These are phyloP conservation scores for Acipenser oxyrinchus DNA, from an alignment of 2,797 vertebrate species.

Conservation along the genomic window DNA sequence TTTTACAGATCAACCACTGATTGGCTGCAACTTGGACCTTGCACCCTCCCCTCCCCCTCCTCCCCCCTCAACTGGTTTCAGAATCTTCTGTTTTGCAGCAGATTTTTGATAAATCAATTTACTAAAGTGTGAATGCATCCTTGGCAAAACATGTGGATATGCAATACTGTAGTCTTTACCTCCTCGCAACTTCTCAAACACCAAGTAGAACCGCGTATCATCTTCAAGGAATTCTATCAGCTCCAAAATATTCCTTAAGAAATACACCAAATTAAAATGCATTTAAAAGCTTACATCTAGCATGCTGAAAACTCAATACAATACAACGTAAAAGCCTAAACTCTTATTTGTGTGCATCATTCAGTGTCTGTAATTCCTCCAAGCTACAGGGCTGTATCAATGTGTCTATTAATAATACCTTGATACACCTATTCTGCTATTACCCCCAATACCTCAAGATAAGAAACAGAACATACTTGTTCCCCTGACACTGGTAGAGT, in stretches of 20 bases:
- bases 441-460: not conserved
- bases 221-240: slow-evolving; percentile 96
- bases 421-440: too few relatives aligned
- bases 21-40: too few relatives aligned
- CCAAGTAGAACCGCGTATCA: slow-evolving; percentile 82
- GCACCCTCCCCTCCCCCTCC: too few relatives aligned
- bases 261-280: slow-evolving; percentile 15
- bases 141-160: too few relatives aligned
- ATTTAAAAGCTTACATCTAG: not conserved
- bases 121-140: not conserved
- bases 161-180: slow-evolving; percentile 52
- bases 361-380: too few relatives aligned
- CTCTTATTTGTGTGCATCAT: too few relatives aligned
- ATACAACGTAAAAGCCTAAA: too few relatives aligned
- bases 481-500: slow-evolving; percentile 92
- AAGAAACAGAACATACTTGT: slow-evolving; percentile 63
- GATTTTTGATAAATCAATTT: slow-evolving; percentile 22
- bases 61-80: too few relatives aligned
- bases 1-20: not conserved
- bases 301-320: too few relatives aligned
- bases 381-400: too few relatives aligned
- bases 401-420: too few relatives aligned
- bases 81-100: slow-evolving; percentile 12
- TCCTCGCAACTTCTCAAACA: slow-evolving; percentile 93
- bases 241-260: slow-evolving; percentile 86